Percentiles rank a stretch among this genome's conserved stretches.
Evolutionary conservation across 2,797 vertebrate species (phyloP).

Genomic region (Platyrinchus mystaceus): DNA sequence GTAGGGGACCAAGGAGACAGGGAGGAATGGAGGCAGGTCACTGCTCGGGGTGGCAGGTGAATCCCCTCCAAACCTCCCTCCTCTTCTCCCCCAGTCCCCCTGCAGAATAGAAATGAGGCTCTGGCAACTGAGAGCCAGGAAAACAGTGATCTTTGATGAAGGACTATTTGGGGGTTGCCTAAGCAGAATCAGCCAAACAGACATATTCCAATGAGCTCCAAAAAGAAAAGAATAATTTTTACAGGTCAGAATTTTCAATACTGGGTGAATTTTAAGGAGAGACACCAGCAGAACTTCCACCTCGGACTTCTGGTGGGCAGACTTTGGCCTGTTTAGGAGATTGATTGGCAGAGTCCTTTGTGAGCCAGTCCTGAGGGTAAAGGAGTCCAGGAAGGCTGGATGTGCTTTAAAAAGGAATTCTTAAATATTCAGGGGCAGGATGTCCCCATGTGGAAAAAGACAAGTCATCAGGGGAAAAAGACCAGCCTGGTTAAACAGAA

Average conservation of each 20-base stretch:
- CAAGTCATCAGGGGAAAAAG: not conserved
- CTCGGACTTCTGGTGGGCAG: not conserved
- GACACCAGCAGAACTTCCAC: not conserved
- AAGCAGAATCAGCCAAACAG: too few species aligned
- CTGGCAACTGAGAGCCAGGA: too few species aligned
- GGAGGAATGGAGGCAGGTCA: not conserved
- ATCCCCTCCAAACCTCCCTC: not conserved
- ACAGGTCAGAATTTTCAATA: too few species aligned
- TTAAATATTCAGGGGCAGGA: not conserved
- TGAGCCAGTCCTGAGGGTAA: not conserved
- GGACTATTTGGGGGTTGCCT: too few species aligned
- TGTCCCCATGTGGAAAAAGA: not conserved
- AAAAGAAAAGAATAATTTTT: too few species aligned
- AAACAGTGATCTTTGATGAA: too few species aligned
- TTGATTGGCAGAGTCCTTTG: not conserved
- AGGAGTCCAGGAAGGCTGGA: not conserved
- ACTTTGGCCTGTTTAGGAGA: not conserved
- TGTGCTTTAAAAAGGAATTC: not conserved
- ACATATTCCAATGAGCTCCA: too few species aligned
- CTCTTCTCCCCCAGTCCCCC: too few species aligned
- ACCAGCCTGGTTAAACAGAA: not conserved
- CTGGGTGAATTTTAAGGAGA: too few species aligned
- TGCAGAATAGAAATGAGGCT: too few species aligned
- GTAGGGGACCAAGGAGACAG: not conserved
- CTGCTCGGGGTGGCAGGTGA: not conserved